Conservation (phyloP, 2,888 invertebrate species). For the Rambutsinella grinnellia region DNA sequence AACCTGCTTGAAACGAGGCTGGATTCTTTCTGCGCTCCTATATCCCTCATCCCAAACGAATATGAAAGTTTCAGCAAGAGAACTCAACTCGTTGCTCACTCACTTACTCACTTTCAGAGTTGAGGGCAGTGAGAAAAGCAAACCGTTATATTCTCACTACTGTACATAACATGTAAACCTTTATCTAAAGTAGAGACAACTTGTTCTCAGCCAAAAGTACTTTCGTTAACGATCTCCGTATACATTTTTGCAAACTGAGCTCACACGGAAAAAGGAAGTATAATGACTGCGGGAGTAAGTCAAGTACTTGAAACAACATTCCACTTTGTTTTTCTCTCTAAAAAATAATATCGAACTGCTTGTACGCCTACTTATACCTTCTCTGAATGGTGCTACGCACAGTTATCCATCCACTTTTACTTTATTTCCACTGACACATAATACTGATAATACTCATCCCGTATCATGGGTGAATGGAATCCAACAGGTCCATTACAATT, state of each 20-base stretch:
- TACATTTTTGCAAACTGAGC: not conserved
- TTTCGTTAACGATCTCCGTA: not conserved
- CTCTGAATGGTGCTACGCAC: not conserved
- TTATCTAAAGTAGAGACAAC: not conserved
- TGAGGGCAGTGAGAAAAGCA: not conserved
- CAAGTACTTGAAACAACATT: slow-evolving; percentile 4
- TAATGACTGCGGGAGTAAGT: not conserved
- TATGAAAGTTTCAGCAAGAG: not conserved
- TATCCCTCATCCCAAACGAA: not conserved
- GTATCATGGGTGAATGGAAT: slow-evolving; percentile 8
- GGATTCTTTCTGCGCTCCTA: slow-evolving; percentile 26
- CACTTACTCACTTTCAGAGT: no score
- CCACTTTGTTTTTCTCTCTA: slow-evolving; percentile 2
- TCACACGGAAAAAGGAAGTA: not conserved
- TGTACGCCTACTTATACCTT: no score
- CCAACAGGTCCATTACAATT: slow-evolving; percentile 18
- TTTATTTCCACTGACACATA: not conserved
- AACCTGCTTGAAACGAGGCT: slow-evolving; percentile 37
- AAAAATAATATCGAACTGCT: no score
- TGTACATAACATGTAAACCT: not conserved
- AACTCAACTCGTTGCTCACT: not conserved
- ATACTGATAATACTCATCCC: not conserved
- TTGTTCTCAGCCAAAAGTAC: not conserved
- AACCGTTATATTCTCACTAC: not conserved
- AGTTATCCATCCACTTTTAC: not conserved